Conservation (phyloP, 1,140 invertebrate species). For the Saxidomus purpurata region DNA sequence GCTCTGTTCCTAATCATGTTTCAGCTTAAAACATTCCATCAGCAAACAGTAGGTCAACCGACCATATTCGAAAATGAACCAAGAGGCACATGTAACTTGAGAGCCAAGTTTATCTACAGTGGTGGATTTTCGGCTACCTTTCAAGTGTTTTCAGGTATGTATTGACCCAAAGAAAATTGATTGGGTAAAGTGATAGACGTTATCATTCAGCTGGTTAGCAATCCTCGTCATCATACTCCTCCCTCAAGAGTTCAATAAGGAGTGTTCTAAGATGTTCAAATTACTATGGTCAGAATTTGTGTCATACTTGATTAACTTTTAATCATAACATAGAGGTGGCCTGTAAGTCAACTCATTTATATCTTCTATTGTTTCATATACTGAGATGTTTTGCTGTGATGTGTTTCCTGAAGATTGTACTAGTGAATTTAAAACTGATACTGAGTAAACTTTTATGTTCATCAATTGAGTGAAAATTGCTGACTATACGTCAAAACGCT, state of each 20-base stretch:
- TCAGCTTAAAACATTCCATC: constrained; percentile 42
- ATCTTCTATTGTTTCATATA: no score
- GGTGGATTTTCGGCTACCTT: constrained; percentile 52
- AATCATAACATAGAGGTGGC: no score
- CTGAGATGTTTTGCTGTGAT: no score
- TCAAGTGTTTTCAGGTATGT: constrained; percentile 58
- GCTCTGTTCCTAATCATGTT: constrained; percentile 12
- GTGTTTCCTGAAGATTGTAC: no score
- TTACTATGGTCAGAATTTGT: neutral
- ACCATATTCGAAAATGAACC: constrained; percentile 42
- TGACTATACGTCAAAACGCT: no score
- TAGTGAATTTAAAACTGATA: no score
- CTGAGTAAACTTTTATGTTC: no score
- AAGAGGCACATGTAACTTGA: constrained; percentile 28
- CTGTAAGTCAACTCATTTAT: no score
- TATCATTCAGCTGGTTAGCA: neutral
- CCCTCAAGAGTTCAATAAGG: neutral
- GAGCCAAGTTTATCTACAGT: constrained; percentile 53
- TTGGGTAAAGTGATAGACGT: neutral
- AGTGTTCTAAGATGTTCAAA: neutral
- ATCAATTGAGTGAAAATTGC: no score
- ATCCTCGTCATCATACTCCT: neutral
- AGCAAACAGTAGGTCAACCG: neutral
- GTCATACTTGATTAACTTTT: no score
- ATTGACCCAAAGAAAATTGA: neutral